Conservation (phyloP, 1,140 invertebrate genomes). For the Drosophila varians region DNA sequence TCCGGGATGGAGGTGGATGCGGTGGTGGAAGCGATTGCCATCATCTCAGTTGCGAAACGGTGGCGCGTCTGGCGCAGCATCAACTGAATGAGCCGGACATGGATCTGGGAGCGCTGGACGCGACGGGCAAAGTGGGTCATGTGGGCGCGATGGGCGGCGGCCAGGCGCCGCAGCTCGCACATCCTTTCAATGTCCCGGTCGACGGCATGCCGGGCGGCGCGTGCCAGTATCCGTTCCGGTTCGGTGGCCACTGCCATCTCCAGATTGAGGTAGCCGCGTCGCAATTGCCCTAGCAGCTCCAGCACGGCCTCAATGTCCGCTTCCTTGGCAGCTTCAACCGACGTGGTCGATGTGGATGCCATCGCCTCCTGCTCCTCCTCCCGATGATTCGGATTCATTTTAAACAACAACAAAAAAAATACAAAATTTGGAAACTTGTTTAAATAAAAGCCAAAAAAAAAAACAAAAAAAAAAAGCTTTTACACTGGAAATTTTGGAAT, state of each 20-base stretch:
- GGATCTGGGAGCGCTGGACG: background rate
- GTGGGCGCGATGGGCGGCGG: conserved; percentile 1
- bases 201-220: background rate
- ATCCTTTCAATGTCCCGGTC: conserved; percentile 12
- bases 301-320: background rate
- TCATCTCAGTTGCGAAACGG: background rate
- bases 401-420: no score
- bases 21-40: background rate
- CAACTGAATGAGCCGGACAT: conserved; percentile 2
- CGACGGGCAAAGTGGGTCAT: background rate
- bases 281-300: background rate
- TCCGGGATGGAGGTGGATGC: background rate
- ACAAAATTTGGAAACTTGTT: background rate
- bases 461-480: no score
- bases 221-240: conserved; percentile 1
- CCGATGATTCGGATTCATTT: background rate
- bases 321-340: background rate
- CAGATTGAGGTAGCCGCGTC: background rate
- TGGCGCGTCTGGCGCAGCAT: conserved; percentile 5
- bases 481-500: background rate
- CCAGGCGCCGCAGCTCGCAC: background rate
- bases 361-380: no score
- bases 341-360: background rate
- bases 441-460: background rate
- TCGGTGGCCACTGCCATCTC: background rate